phyloP scores from a whole-genome alignment of 2,888 invertebrate species.

The Trissolcus brochymenae region DNA sequence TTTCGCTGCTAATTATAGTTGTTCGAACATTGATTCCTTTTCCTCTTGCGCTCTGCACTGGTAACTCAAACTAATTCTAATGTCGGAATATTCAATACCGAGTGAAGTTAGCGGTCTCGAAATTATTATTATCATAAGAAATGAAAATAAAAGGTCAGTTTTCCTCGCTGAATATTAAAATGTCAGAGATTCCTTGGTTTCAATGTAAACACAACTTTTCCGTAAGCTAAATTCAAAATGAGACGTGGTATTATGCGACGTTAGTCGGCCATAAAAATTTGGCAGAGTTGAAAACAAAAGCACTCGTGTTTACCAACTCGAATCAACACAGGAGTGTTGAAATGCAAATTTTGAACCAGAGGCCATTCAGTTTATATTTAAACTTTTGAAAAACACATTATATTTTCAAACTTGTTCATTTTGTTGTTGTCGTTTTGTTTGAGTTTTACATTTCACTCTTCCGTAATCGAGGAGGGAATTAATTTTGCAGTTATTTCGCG shows the following conservation, averaged over 20 bases:
- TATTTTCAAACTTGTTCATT: no score
- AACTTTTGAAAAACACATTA: no score
- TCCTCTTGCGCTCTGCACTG: conserved; percentile 3
- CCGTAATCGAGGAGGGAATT: no score
- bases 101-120: background rate
- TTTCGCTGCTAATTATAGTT: conserved; percentile 19
- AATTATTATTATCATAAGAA: no score
- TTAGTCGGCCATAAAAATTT: conserved; percentile 18
- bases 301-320: conserved; percentile 4
- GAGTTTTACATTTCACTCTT: background rate
- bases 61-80: conserved; percentile 36
- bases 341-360: no score
- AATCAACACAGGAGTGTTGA: background rate
- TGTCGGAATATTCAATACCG: conserved; percentile 7
- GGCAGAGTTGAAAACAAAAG: conserved; percentile 1
- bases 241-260: conserved; percentile 11
- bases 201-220: background rate
- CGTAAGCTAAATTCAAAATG: conserved; percentile 11
- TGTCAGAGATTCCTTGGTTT: no score
- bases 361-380: no score
- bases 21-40: conserved; percentile 28
- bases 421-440: background rate
- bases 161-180: no score
- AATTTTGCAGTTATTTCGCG: no score
- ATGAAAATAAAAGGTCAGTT: no score